A percentile compares a stretch with the other conserved stretches of the same genome.
Evolutionary conservation across 2,113 vertebrate species (phyloP).

Genomic region (Neotragus pygmaeus): DNA sequence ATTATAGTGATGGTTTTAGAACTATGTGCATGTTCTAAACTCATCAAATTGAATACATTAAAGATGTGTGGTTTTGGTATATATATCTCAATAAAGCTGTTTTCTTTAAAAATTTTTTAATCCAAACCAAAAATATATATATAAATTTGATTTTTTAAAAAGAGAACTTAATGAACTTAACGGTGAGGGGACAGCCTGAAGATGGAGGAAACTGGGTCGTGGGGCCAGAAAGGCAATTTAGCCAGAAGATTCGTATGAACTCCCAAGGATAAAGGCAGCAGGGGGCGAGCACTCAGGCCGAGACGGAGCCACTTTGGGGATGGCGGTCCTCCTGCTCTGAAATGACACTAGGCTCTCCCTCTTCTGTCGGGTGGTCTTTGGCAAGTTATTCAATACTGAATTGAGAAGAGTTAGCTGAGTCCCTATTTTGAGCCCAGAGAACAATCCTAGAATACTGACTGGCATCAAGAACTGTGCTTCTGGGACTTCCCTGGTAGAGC

Average conservation of each 20-base stretch:
- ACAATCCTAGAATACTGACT: not conserved
- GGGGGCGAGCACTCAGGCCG: not conserved
- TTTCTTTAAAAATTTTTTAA: not conserved
- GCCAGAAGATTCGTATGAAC: not conserved
- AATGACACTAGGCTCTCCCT: not conserved
- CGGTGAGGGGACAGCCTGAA: not conserved
- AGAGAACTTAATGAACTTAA: not conserved
- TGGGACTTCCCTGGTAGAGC: not conserved
- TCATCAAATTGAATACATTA: not conserved
- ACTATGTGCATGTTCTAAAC: not conserved
- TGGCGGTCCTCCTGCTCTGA: not conserved
- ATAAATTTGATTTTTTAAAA: not conserved
- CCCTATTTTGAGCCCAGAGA: not conserved
- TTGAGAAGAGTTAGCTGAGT: not conserved
- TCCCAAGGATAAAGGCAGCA: not conserved
- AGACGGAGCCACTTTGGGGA: not conserved
- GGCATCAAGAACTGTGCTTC: not conserved
- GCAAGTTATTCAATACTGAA: not conserved
- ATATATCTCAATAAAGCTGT: not conserved
- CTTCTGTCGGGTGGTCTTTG: not conserved
- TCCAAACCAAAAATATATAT: not conserved
- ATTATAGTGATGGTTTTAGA: not conserved
- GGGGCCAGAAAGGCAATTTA: not conserved
- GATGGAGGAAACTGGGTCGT: not conserved
- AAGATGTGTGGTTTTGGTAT: not conserved